These are phyloP conservation scores for Notamacropus eugenii DNA, from an alignment of 2,797 vertebrate genomes.

Conservation along the genomic window DNA sequence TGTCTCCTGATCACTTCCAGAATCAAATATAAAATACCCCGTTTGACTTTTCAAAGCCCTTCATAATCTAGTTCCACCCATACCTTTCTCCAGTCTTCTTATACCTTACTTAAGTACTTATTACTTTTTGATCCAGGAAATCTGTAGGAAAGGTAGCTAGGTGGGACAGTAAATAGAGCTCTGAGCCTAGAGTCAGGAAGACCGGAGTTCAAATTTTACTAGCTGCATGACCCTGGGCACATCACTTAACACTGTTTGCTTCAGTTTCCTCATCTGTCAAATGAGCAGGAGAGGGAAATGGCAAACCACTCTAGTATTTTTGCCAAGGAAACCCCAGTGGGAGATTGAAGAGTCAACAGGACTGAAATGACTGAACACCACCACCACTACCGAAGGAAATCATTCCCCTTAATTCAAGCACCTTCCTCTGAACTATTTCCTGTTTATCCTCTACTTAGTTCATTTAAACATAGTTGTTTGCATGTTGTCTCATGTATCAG, in stretches of 20 bases:
- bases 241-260: too few relatives aligned
- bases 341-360: not conserved
- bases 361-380: too few relatives aligned
- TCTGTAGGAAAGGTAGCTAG: too few relatives aligned
- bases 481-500: not conserved
- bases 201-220: too few relatives aligned
- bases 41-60: not conserved
- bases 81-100: not conserved
- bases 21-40: not conserved
- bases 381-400: not conserved
- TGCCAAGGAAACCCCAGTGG: not conserved
- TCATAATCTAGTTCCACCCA: not conserved
- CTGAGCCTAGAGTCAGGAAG: too few relatives aligned
- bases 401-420: not conserved
- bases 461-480: not conserved
- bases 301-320: not conserved
- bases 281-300: not conserved
- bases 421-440: not conserved
- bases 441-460: not conserved
- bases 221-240: too few relatives aligned
- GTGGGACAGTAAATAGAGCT: too few relatives aligned
- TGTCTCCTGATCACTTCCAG: not conserved
- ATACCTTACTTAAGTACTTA: too few relatives aligned
- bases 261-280: too few relatives aligned
- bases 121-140: too few relatives aligned